Percentiles rank a stretch among this genome's conserved stretches.
These are phyloP conservation scores for Myotis vivesi DNA, from an alignment of 2,797 vertebrate species.

Conservation along the genomic window DNA sequence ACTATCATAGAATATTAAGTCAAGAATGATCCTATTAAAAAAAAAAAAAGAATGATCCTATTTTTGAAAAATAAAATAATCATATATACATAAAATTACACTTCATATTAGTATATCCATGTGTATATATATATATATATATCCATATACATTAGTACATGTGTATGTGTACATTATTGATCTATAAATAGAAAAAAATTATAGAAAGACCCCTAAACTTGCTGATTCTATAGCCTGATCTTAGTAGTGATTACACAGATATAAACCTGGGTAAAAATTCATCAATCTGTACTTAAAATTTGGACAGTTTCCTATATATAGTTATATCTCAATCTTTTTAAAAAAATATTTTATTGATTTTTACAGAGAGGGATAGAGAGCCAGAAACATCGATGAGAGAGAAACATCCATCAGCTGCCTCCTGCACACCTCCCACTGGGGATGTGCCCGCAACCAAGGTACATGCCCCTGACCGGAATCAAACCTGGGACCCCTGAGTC, in stretches of 20 bases:
- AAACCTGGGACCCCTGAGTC: too few relatives aligned
- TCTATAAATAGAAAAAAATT: not conserved
- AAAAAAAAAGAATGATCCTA: not conserved
- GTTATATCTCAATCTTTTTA: not conserved
- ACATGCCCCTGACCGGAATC: too few relatives aligned
- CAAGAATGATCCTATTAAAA: not conserved
- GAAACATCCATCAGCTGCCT: too few relatives aligned
- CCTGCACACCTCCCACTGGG: too few relatives aligned
- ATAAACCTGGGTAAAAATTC: not conserved
- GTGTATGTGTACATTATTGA: not conserved
- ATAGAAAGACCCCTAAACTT: not conserved
- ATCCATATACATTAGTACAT: not conserved
- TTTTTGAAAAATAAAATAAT: slow-evolving; percentile 29
- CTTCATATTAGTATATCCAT: not conserved
- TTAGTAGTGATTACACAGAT: not conserved
- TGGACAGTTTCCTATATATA: not conserved
- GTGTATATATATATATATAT: not conserved
- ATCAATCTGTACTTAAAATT: not conserved
- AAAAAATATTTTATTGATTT: not conserved
- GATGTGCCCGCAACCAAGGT: too few relatives aligned
- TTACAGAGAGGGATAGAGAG: too few relatives aligned
- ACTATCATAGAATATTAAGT: not conserved
- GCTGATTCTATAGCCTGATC: not conserved
- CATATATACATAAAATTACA: not conserved
- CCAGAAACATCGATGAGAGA: too few relatives aligned